These are phyloP conservation scores for Cydia strobilella DNA, from an alignment of 1,140 invertebrate species.

Conservation along the genomic window DNA sequence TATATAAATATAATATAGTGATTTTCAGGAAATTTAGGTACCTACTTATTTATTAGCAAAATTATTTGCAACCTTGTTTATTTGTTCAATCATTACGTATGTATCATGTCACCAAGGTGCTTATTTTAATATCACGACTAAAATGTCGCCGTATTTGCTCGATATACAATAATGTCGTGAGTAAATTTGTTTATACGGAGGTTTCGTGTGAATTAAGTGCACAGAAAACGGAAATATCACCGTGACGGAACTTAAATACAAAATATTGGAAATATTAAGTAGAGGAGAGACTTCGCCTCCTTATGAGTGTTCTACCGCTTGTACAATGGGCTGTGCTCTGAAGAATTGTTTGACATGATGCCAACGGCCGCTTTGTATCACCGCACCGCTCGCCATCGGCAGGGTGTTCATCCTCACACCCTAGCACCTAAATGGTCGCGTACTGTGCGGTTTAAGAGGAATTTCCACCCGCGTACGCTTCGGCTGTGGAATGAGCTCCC, in stretches of 20 bases:
- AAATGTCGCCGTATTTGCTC: slow-evolving; percentile 52
- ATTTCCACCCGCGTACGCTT: no score
- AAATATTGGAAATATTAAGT: neutral
- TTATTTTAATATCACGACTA: slow-evolving; percentile 54
- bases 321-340: no score
- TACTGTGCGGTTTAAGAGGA: no score
- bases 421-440: no score
- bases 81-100: slow-evolving; percentile 7
- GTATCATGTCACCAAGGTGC: slow-evolving; percentile 27
- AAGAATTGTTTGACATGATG: no score
- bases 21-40: neutral
- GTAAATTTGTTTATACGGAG: slow-evolving; percentile 48
- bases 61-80: slow-evolving; percentile 25
- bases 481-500: no score
- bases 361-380: no score
- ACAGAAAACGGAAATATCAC: neutral
- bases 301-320: no score
- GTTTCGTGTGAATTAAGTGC: slow-evolving; percentile 54
- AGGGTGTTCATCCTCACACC: no score
- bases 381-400: no score
- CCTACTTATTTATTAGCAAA: neutral
- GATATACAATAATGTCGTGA: slow-evolving; percentile 57
- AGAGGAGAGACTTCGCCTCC: no score
- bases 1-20: neutral
- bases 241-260: neutral